Base-by-base conservation (phyloP, 2,888 invertebrate species). In the Drosophila paranaensis region DNA sequence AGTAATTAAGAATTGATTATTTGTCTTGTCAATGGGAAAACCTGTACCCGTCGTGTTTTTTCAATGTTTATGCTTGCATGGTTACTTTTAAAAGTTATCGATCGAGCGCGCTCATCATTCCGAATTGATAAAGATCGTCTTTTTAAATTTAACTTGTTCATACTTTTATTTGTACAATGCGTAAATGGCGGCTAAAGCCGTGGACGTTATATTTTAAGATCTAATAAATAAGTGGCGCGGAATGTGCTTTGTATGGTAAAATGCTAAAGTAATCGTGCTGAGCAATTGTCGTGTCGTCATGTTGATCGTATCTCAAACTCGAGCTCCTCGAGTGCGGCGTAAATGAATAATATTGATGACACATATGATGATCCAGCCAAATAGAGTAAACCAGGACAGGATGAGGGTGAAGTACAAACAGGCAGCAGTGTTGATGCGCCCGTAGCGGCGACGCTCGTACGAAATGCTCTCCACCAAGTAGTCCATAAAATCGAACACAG, bases 401-500 rank as follows among this genome's bases (percentile, higher is more conserved):
- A 94, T 87, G 10, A 97, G 92, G 0, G 96, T 95, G 33, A 96
- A 88, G 64, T 95, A 95, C 58, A 97, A 93, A 13, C 95, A 94
- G 5, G 95, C 89, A 0, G 96, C 95, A 0, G 96, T 97, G 89
- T 97, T 96, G 45, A 97, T 96, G 74, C 94, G 94, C 55, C 95
- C 95, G 11, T 95, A 95, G 40, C 95, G 94, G 30, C 95, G 93
- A 78, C 94, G 94, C 76, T 95, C 94, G 56, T 94, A 95, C 0
- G 94, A 93, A 16, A 92, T 91, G 79, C 96, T 95, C 57, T 96
- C 95, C 70, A 96, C 96, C 68, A 97, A 93, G 83, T 96, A 97
- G 91, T 97, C 97, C 96, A 97, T 96, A 91, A 96, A 97, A 92
- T 97, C 97, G 81, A 95, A 95, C 56, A 97, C 94, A 0, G 96